A percentile compares a stretch with the other conserved stretches of the same genome.
phyloP scores from a whole-genome alignment of 2,113 vertebrate species.

The Pandion haliaetus region DNA sequence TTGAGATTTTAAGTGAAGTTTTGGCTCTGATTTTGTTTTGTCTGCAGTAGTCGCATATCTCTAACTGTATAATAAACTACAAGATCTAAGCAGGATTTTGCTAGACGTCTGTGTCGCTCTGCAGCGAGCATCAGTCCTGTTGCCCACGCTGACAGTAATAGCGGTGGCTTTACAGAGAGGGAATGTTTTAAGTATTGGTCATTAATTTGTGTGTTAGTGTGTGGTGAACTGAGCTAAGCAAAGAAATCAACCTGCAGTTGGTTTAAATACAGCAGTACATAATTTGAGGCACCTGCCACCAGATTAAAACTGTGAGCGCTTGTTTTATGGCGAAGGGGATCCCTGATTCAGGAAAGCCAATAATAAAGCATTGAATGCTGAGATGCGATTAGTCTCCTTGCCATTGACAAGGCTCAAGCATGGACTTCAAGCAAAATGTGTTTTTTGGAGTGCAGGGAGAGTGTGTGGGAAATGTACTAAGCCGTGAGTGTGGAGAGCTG shows the following conservation, averaged over 20 bases:
- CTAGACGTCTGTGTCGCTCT: not conserved
- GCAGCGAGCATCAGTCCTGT: not conserved
- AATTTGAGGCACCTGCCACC: not conserved
- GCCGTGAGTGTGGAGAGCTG: not conserved
- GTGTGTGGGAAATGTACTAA: not conserved
- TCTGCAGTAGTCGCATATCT: not conserved
- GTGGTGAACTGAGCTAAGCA: not conserved
- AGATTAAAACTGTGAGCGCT: not conserved
- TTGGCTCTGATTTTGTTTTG: conserved; percentile 47
- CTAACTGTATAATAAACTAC: not conserved
- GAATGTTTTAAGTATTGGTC: not conserved
- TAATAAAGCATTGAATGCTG: not conserved
- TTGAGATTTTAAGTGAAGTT: not conserved
- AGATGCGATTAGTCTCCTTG: not conserved
- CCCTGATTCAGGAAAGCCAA: not conserved
- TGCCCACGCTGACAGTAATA: not conserved
- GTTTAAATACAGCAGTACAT: not conserved
- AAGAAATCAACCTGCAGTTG: not conserved
- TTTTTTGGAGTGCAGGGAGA: not conserved
- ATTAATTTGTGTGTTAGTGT: not conserved
- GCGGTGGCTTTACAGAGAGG: not conserved
- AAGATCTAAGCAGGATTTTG: not conserved
- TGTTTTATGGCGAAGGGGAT: not conserved
- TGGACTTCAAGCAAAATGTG: not conserved
- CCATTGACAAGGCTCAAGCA: not conserved